Conservation (phyloP, 1,140 invertebrate genomes). For the Diplogasteroides magnus region DNA sequence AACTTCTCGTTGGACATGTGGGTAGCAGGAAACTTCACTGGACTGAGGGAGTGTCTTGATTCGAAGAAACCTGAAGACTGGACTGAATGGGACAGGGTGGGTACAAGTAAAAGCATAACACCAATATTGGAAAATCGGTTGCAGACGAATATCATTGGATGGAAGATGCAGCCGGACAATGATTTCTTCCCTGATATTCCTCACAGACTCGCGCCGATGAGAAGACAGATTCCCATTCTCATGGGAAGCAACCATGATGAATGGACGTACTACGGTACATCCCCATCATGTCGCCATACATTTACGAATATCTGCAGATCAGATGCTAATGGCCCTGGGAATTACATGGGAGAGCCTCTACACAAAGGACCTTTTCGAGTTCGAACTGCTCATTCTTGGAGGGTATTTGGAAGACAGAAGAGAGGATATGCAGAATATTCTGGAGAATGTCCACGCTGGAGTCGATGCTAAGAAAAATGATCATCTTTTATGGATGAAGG, state of each 20-base stretch:
- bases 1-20: background rate
- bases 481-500: conserved; percentile 6
- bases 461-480: background rate
- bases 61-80: too few relatives aligned
- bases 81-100: too few relatives aligned
- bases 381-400: background rate
- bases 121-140: background rate
- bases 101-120: too few relatives aligned
- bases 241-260: conserved; percentile 18
- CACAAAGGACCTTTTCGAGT: background rate
- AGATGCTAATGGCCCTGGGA: background rate
- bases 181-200: conserved; percentile 15
- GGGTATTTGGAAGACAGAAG: background rate
- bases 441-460: conserved; percentile 9
- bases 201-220: background rate
- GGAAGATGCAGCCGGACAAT: conserved; percentile 6
- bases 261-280: conserved; percentile 8
- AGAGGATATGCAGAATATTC: conserved; percentile 9
- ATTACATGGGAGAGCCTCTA: background rate
- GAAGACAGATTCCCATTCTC: conserved; percentile 7
- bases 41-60: background rate
- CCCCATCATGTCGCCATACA: background rate
- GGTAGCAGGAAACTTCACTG: background rate
- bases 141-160: conserved; percentile 9
- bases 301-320: too few relatives aligned